phyloP scores from a whole-genome alignment of 2,888 invertebrate species.

The Branchipolynoe longqiensis region DNA sequence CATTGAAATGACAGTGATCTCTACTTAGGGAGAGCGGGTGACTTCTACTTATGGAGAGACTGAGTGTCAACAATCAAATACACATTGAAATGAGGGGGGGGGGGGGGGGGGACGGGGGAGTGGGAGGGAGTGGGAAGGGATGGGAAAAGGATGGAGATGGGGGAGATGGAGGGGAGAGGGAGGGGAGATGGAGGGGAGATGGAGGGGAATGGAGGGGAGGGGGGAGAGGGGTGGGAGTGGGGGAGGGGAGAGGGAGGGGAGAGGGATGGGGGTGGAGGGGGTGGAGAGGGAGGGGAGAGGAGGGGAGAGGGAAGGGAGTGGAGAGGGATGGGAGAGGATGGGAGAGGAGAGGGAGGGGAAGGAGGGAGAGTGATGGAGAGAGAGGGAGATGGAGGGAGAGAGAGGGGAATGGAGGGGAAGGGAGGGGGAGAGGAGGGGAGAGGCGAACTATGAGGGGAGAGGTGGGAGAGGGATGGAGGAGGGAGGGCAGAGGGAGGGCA shows the following conservation, averaged over 20 bases:
- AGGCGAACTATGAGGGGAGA: not conserved
- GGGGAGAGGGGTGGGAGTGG: not conserved
- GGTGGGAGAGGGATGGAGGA: not conserved
- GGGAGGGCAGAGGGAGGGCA: not conserved
- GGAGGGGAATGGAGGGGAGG: not conserved
- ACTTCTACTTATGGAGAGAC: no score
- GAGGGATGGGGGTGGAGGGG: not conserved
- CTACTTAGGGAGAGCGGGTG: no score
- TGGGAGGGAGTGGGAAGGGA: not conserved
- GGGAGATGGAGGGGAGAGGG: not conserved
- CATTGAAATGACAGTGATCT: no score
- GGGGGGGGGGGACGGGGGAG: not conserved
- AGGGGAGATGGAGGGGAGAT: not conserved
- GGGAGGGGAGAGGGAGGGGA: not conserved
- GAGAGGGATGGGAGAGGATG: not conserved
- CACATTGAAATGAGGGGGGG: no score
- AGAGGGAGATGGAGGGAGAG: not conserved
- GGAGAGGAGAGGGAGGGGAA: not conserved
- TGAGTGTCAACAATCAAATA: no score
- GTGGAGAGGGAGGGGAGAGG: not conserved
- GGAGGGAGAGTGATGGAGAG: not conserved
- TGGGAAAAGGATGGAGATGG: not conserved
- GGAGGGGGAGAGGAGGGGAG: not conserved
- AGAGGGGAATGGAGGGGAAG: not conserved
- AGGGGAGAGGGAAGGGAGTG: not conserved